phyloP scores from a whole-genome alignment of 2,888 invertebrate genomes.

The Spisula subtruncata region DNA sequence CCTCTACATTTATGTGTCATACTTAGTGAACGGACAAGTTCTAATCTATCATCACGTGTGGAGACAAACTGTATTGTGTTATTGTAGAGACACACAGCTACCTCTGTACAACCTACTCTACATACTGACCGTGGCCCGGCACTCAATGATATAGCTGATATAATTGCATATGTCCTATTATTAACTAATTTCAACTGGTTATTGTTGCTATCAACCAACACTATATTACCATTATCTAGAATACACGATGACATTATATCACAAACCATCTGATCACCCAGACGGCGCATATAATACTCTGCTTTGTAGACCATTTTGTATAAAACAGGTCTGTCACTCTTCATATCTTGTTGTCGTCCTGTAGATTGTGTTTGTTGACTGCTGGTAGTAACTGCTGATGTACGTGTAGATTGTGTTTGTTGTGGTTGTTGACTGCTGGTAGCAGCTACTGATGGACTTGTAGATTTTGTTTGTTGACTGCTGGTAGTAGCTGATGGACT shows the following conservation, averaged over 20 bases:
- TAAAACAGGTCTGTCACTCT: too few species aligned
- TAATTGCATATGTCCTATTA: conserved; percentile 9
- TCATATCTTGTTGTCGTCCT: too few species aligned
- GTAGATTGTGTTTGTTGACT: too few species aligned
- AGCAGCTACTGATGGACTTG: too few species aligned
- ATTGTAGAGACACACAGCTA: background rate
- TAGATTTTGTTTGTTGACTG: too few species aligned
- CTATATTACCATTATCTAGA: conserved; percentile 26
- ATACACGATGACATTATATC: conserved; percentile 26
- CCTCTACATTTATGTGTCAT: conserved; percentile 2
- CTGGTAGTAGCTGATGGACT: too few species aligned
- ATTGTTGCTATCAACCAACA: conserved; percentile 11
- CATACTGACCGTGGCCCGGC: background rate
- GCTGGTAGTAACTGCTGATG: too few species aligned
- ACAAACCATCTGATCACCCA: background rate
- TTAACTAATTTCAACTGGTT: conserved; percentile 7
- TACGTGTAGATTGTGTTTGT: too few species aligned
- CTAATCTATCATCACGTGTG: background rate
- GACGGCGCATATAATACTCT: too few species aligned
- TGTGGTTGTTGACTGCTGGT: too few species aligned
- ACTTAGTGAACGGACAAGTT: background rate
- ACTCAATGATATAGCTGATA: background rate
- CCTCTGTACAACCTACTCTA: conserved; percentile 4
- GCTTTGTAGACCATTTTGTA: too few species aligned
- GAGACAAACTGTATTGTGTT: conserved; percentile 26